These are phyloP conservation scores for Entomyzon cyanotis DNA, from an alignment of 2,113 vertebrate species.

Conservation along the genomic window DNA sequence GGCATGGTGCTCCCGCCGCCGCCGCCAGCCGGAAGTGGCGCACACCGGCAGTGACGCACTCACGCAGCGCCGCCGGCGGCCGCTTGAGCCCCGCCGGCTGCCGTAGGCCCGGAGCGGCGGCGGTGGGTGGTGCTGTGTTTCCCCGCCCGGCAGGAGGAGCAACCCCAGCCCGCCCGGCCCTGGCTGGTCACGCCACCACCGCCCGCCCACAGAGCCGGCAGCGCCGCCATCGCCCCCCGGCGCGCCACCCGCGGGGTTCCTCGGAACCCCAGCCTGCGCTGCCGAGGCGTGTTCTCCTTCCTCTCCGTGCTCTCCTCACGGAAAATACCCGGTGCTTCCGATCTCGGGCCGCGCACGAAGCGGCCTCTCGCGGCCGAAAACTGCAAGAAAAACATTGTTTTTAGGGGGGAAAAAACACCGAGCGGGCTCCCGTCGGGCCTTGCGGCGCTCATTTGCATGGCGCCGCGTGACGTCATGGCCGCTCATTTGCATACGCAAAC, in stretches of 20 bases:
- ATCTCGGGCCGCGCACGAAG: background rate
- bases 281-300: no score
- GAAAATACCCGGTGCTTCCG: background rate
- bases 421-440: background rate
- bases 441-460: background rate
- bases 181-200: background rate
- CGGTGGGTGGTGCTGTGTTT: no score
- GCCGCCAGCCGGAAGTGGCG: background rate
- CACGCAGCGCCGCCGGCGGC: background rate
- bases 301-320: no score
- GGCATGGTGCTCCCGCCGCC: background rate
- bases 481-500: background rate
- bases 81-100: background rate
- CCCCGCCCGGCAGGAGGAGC: background rate
- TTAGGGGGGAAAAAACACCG: background rate
- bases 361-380: background rate
- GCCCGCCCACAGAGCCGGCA: background rate
- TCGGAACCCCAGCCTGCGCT: rapidly evolving
- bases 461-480: rapidly evolving
- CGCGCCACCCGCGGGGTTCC: rapidly evolving
- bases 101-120: background rate
- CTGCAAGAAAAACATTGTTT: background rate
- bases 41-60: rapidly evolving
- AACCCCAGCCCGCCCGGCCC: rapidly evolving
- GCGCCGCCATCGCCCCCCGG: no score